Evolutionary conservation across 2,888 invertebrate genomes (phyloP).

Genomic region (Macrosiphum euphorbiae): DNA sequence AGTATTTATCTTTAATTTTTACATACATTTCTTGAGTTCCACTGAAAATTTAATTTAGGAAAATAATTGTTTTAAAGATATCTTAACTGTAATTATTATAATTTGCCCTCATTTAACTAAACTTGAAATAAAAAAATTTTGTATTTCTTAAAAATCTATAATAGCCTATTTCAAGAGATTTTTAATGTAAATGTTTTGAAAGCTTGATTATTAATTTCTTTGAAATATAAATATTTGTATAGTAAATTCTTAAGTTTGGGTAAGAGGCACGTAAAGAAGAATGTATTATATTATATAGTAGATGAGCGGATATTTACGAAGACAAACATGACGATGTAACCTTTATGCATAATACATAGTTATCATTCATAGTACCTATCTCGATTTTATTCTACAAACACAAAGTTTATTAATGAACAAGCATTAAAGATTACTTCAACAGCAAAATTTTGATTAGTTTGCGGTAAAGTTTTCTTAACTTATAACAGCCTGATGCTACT

Average conservation of each 20-base stretch:
- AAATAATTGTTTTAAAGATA: neutral
- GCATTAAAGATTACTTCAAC: neutral
- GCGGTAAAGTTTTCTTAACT: neutral
- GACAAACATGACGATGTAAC: neutral
- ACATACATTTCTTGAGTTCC: neutral
- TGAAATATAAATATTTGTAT: neutral
- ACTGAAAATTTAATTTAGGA: neutral
- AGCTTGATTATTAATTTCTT: neutral
- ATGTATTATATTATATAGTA: neutral
- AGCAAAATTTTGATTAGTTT: neutral
- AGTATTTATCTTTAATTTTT: neutral
- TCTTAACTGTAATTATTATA: neutral
- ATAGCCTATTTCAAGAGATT: neutral
- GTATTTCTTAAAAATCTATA: neutral
- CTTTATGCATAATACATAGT: neutral
- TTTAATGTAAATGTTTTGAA: neutral
- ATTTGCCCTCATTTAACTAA: neutral
- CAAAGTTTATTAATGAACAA: constrained; percentile 8
- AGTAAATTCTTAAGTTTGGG: neutral
- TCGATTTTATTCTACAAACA: neutral
- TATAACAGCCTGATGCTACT: neutral
- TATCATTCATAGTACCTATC: neutral
- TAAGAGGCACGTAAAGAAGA: neutral
- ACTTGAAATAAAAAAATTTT: neutral
- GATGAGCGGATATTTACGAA: neutral